Evolutionary conservation across 2,888 invertebrate species (phyloP).

Genomic region (Dicroscelio sp.): DNA sequence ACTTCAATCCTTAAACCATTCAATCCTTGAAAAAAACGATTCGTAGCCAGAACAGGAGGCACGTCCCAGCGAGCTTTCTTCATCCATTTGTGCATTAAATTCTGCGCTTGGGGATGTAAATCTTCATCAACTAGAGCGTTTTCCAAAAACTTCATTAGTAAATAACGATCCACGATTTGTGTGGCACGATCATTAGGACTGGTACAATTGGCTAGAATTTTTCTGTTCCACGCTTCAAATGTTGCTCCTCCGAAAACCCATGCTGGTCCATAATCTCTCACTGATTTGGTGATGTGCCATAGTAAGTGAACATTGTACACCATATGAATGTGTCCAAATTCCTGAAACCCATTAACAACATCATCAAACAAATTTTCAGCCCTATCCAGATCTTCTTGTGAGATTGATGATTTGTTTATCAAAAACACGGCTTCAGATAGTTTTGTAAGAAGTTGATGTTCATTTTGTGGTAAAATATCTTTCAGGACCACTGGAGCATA

Average conservation of each 20-base stretch:
- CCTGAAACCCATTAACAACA: constrained; percentile 31
- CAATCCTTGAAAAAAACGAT: constrained; percentile 22
- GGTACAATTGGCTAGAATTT: not conserved
- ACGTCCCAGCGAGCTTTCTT: constrained; percentile 12
- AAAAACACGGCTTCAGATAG: constrained; percentile 41
- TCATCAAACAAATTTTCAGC: constrained; percentile 40
- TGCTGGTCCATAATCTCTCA: constrained; percentile 50
- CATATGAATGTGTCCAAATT: constrained; percentile 40
- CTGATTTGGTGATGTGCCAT: constrained; percentile 24
- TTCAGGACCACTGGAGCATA: constrained; percentile 22
- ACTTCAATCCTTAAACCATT: not conserved
- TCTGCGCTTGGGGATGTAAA: not conserved
- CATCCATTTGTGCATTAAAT: not conserved
- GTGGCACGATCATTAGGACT: constrained; percentile 35
- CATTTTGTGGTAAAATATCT: not conserved
- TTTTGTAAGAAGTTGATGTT: constrained; percentile 21
- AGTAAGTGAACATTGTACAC: constrained; percentile 50
- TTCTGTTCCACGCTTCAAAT: constrained; percentile 46
- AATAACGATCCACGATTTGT: constrained; percentile 6
- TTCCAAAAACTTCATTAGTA: constrained; percentile 9
- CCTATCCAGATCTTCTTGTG: constrained; percentile 22
- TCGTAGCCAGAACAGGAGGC: constrained; percentile 1
- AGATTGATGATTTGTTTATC: constrained; percentile 46
- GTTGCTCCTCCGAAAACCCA: constrained; percentile 35
- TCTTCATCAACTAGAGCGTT: not conserved